Percentiles rank a stretch among this genome's conserved stretches.
Evolutionary conservation across 1,140 invertebrate species (phyloP).

Genomic region (Eumeta japonica): DNA sequence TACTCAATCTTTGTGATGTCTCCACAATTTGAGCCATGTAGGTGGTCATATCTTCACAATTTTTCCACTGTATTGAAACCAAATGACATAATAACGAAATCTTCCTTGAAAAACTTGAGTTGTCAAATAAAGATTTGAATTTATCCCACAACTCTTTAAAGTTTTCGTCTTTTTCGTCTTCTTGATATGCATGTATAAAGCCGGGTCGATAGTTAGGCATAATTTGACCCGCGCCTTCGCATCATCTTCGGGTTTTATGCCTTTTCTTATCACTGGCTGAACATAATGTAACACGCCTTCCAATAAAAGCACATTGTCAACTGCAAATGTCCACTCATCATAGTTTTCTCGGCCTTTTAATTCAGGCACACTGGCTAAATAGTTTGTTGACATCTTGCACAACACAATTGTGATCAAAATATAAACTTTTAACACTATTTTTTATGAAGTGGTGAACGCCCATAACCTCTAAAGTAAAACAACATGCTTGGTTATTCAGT

Average conservation of each 20-base stretch:
- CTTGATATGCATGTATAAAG: constrained; percentile 14
- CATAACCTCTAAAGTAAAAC: too few relatives aligned
- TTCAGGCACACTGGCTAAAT: too few relatives aligned
- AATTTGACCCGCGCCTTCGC: constrained; percentile 19
- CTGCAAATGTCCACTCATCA: too few relatives aligned
- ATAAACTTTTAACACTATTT: too few relatives aligned
- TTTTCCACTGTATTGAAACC: constrained; percentile 11
- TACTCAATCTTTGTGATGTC: constrained; percentile 10
- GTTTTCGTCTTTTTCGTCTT: background rate
- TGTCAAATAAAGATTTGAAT: constrained; percentile 2
- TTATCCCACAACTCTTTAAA: constrained; percentile 4
- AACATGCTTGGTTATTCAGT: too few relatives aligned
- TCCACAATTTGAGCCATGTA: constrained; percentile 11
- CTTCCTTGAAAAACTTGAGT: constrained; percentile 9
- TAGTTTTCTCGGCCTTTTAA: too few relatives aligned
- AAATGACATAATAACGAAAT: constrained; percentile 10
- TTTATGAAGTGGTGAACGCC: too few relatives aligned
- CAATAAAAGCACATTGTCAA: too few relatives aligned
- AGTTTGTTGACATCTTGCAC: too few relatives aligned
- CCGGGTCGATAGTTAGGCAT: constrained; percentile 23
- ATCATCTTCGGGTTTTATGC: constrained; percentile 8
- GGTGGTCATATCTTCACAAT: constrained; percentile 8
- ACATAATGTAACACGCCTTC: constrained; percentile 11
- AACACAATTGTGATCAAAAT: too few relatives aligned
- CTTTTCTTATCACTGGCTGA: constrained; percentile 7